Evolutionary conservation across 2,797 vertebrate genomes (phyloP).

Genomic region (Coregonus ussuriensis): DNA sequence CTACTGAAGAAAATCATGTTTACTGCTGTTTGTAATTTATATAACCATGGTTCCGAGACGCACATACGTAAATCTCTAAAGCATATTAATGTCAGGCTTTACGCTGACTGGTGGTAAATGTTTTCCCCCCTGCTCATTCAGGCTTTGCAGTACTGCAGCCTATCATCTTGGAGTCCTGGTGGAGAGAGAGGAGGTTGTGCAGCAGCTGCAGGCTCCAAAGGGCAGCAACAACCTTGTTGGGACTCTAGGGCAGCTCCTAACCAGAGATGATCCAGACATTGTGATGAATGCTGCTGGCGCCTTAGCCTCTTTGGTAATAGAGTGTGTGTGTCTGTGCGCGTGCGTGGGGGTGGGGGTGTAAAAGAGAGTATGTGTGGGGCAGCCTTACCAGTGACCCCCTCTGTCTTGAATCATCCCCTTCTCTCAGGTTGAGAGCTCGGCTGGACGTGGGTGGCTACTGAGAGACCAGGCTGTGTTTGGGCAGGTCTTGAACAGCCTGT

Average conservation of each 20-base stretch:
- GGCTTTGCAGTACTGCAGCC: conserved; percentile 48
- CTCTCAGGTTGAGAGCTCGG: conserved; percentile 50
- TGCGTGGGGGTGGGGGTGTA: neutral
- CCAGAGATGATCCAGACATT: conserved; percentile 48
- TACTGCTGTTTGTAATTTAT: neutral
- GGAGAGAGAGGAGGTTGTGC: conserved; percentile 45
- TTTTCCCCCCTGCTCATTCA: conserved; percentile 19
- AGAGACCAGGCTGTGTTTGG: conserved; percentile 24
- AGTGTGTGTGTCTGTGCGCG: neutral
- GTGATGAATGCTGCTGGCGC: conserved; percentile 59
- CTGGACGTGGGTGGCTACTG: conserved; percentile 52
- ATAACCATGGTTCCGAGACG: conserved; percentile 9
- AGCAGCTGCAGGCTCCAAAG: conserved; percentile 29
- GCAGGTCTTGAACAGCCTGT: conserved; percentile 45
- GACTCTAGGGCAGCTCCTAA: conserved; percentile 48
- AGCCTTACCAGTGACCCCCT: neutral
- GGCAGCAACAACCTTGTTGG: conserved; percentile 30
- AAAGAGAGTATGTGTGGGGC: neutral
- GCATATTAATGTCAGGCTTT: neutral
- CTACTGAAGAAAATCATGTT: conserved; percentile 4
- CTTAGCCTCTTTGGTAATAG: conserved; percentile 56
- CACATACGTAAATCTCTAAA: neutral
- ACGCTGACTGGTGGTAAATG: neutral
- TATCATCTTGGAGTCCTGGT: conserved; percentile 52
- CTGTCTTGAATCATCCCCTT: neutral